These are phyloP conservation scores for Torymus tubicola DNA, from an alignment of 2,888 invertebrate species.

Conservation along the genomic window DNA sequence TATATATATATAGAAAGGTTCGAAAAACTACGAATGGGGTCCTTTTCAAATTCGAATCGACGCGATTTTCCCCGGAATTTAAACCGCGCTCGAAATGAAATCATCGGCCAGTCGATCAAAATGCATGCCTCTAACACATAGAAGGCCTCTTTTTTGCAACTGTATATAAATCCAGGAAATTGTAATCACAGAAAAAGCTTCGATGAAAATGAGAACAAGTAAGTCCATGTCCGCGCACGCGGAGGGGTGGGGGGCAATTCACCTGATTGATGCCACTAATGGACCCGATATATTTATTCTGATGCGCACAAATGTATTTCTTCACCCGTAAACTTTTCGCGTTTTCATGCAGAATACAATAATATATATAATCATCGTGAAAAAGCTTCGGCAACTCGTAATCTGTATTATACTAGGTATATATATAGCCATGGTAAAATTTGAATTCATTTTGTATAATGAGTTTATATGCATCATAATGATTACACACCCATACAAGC, in stretches of 20 bases:
- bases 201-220: slow-evolving; percentile 63
- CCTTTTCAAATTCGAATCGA: slow-evolving; percentile 35
- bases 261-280: slow-evolving; percentile 47
- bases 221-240: slow-evolving; percentile 27
- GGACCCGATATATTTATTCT: slow-evolving; percentile 41
- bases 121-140: not conserved
- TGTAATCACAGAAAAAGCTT: slow-evolving; percentile 60
- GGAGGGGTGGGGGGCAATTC: slow-evolving; percentile 38
- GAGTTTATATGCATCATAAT: no score
- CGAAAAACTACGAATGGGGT: not conserved
- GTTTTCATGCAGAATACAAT: slow-evolving; percentile 13
- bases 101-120: not conserved
- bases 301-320: slow-evolving; percentile 26
- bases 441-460: no score
- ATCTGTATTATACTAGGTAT: not conserved
- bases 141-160: slow-evolving; percentile 58
- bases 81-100: not conserved
- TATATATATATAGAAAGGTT: no score
- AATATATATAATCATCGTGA: not conserved
- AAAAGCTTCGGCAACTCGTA: not conserved
- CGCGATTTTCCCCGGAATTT: slow-evolving; percentile 27
- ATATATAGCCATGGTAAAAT: not conserved
- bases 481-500: no score
- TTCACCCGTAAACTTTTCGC: slow-evolving; percentile 32
- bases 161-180: slow-evolving; percentile 55